Conservation (phyloP, 2,797 vertebrate genomes). For the Bryconaethiops microstoma region DNA sequence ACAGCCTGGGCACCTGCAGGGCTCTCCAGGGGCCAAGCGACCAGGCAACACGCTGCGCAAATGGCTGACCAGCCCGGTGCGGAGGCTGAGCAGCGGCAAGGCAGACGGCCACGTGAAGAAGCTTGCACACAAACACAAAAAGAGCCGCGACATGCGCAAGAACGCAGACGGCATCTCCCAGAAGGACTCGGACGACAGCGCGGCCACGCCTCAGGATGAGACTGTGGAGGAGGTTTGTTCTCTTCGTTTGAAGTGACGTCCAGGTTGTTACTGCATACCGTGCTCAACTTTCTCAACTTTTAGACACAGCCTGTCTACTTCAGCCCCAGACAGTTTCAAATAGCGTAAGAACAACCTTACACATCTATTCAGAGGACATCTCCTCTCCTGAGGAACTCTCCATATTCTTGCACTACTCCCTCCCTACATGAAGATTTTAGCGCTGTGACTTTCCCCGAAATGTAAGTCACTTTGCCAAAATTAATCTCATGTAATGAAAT, state of each 20-base stretch:
- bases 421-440: no score
- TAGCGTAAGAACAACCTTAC: no score
- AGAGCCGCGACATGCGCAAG: constrained; percentile 90
- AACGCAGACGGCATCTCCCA: constrained; percentile 87
- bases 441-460: no score
- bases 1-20: constrained; percentile 84
- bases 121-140: constrained; percentile 96
- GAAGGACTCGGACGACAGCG: constrained; percentile 93
- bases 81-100: constrained; percentile 94
- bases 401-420: no score
- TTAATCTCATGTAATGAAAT: no score
- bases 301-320: not conserved
- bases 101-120: constrained; percentile 95
- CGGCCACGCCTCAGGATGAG: constrained; percentile 93
- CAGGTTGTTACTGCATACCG: no score
- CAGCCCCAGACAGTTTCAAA: not conserved
- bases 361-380: no score
- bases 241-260: not conserved
- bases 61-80: constrained; percentile 96
- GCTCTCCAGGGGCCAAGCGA: constrained; percentile 89
- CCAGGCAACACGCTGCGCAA: constrained; percentile 95
- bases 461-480: no score
- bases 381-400: no score
- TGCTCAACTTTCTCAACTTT: no score
- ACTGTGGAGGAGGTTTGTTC: constrained; percentile 88